Conservation (phyloP, 2,888 invertebrate genomes). For the Allacma fusca region DNA sequence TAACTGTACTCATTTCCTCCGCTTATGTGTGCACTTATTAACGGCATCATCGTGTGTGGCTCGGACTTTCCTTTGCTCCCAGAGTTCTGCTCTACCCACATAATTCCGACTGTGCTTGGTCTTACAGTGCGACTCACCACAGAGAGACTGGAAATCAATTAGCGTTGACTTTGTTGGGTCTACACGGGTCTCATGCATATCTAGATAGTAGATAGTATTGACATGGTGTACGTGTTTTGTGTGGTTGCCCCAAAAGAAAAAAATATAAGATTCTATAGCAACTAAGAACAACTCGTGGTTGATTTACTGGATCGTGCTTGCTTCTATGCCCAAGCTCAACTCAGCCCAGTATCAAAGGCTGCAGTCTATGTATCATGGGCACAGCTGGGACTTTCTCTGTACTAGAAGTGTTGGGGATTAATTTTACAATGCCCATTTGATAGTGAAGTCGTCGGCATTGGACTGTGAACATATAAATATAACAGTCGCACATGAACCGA, state of each 20-base stretch:
- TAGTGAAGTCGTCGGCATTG: neutral
- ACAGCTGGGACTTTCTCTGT: conserved; percentile 12
- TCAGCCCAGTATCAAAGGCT: neutral
- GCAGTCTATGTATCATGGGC: neutral
- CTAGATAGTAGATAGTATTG: too few species aligned
- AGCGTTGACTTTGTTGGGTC: neutral
- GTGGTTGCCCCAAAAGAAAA: too few species aligned
- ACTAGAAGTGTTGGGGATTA: conserved; percentile 4
- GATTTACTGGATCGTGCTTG: too few species aligned
- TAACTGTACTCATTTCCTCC: neutral
- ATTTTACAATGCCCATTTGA: neutral
- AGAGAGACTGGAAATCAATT: conserved; percentile 37
- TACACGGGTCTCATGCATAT: conserved; percentile 6
- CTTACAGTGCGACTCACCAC: neutral
- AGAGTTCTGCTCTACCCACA: neutral
- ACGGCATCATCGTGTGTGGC: conserved; percentile 36
- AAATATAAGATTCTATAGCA: too few species aligned
- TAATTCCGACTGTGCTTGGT: neutral
- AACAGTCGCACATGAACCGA: neutral
- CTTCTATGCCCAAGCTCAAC: too few species aligned
- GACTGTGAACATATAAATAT: neutral
- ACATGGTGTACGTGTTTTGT: too few species aligned
- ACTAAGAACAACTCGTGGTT: too few species aligned
- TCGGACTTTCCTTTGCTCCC: neutral
- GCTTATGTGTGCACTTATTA: neutral